Base-by-base conservation (phyloP, 2,113 vertebrate species). In the Hepsetus odoe region DNA sequence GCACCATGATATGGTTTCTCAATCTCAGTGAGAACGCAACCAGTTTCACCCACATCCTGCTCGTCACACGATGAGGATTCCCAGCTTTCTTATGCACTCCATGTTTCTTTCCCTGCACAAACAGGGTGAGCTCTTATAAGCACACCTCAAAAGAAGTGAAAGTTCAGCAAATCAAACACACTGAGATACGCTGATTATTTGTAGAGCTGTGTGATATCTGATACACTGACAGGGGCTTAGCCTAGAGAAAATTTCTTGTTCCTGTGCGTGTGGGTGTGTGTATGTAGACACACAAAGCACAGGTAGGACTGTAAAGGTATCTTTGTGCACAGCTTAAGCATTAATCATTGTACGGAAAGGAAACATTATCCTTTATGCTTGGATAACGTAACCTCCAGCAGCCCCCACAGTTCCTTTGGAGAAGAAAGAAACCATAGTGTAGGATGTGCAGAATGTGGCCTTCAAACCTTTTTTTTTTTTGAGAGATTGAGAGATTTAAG, bases 331-430 rank as follows among this genome's bases (percentile, higher is more conserved):
- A 24, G 64, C 64, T 42, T 68, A 58, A 24, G 56, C 74, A 76
- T 44, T 68, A 64, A 76, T 76, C 64, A 68, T 67, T 20, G 64
- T 68, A 56, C 68, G 58, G 68, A 67, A 66, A 68, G 61, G 33
- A 32, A 76, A 55, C 74, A 67, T 76, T 76, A 55, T 76, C 32
- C 61, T 74, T 76, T 76, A 67, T 67, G 49, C 33, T 32, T 67
- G 33, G 74, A 58, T 68, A 56, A 55, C 33, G 40, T 30, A 68
- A 56, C 74, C 55, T 51, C 33, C 74, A 28, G 64, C 55, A 68
- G 40, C 33, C 74, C 74, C 73, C 5, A 30, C 32, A 67, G 74
- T 49, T 26, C 33, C 62, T n/a, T 16, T 76, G 30, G 56, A 76
- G 7, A 18, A n/a, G 61, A 20, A 76, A 33, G 58, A 76, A 66